Base-by-base conservation (phyloP, 2,797 vertebrate genomes). In the Poeciliopsis paucimaculata region DNA sequence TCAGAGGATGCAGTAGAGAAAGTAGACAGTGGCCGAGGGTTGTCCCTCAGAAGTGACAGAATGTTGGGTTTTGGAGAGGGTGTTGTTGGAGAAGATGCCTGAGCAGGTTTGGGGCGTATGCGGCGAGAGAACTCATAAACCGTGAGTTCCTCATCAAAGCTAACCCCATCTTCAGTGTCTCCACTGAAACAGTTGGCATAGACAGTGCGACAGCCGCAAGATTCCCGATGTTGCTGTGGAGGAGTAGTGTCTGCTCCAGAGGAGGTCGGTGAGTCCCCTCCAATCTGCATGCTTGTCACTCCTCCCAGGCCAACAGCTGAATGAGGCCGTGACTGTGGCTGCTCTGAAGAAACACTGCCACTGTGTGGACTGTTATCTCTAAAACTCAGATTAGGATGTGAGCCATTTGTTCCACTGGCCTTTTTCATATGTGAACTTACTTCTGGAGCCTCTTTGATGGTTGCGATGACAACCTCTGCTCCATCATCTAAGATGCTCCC, bases 171-270 rank as follows among this genome's bases (percentile, higher is more conserved):
- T 80, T 96, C 96, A 0, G 91, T 91, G 79, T 93, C 94, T 53
- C 95, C 96, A 0, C 91, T 96, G 86, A 99, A 99, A 91, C 98
- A 99, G 76, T 97, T 97, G 53, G 97, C 93, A 7, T 98, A 99
- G 72, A 97, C 94, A 0, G 98, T 95, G 60, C 72, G 97, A 81
- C 98, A 99, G 83, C 96, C 97, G 28, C 98, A 99, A 1, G 95
- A 92, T 45, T 96, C 96, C 0, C 77, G 89, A 66, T 95, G 94
- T 41, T 93, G 88, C 78, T 94, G 94, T 72, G 94, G 88, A 70
- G 93, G 93, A 45, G 90, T 92, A 13, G 66, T 79, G 55, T 95
- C 93, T 26, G 90, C 86, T 0, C 82, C 39, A 2, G 93, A 94
- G 0, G 94, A 93, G 1, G 92, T 92, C 1, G 92, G 92, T 28